Percentiles rank a stretch among this genome's conserved stretches.
phyloP scores from a whole-genome alignment of 92 coral and sea anemone species.

The Muricea muricata region DNA sequence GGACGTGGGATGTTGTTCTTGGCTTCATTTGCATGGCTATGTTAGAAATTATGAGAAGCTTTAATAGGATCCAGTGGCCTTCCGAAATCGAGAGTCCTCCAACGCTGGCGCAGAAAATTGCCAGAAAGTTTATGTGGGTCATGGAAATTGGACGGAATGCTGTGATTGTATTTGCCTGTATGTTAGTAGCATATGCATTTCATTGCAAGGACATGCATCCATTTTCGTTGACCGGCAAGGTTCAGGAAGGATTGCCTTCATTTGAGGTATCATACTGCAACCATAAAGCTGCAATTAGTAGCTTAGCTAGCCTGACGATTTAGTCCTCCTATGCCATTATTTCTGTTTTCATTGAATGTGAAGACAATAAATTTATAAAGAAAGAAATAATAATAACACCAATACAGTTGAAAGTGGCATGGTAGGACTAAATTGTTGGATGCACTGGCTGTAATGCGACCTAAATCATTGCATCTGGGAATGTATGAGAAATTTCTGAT shows the following conservation, averaged over 20 bases:
- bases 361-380: no score
- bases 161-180: constrained; percentile 72
- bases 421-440: no score
- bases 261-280: constrained; percentile 73
- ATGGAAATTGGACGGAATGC: constrained; percentile 86
- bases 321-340: no score
- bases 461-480: no score
- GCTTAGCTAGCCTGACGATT: no score
- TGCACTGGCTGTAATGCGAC: no score
- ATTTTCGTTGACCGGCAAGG: constrained; percentile 78
- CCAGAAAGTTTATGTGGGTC: constrained; percentile 81
- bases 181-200: constrained; percentile 72
- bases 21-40: constrained; percentile 21
- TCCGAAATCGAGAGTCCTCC: constrained; percentile 47
- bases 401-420: no score
- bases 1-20: neutral
- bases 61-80: constrained; percentile 32
- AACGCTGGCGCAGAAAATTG: constrained; percentile 62
- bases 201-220: constrained; percentile 70
- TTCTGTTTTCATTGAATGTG: no score
- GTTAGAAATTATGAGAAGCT: constrained; percentile 18
- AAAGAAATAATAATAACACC: no score
- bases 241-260: constrained; percentile 87
- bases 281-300: no score
- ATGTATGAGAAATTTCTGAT: no score